Evolutionary conservation across 2,113 vertebrate species (phyloP).

Genomic region (Emydocephalus ijimae): DNA sequence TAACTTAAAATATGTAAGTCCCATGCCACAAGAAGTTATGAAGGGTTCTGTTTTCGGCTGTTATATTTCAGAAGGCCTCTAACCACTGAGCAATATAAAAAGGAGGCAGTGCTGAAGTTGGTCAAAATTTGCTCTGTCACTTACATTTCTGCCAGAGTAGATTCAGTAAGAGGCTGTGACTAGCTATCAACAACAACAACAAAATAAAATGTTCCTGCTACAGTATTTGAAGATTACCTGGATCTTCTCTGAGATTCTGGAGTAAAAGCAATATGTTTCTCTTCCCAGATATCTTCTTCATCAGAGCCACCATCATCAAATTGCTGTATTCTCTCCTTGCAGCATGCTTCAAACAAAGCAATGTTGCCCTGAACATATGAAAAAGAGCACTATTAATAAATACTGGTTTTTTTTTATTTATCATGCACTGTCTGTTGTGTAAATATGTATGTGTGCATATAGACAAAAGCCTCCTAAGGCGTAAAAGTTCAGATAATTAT

Average conservation of each 20-base stretch:
- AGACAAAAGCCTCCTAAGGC: not conserved
- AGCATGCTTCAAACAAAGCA: conserved; percentile 96
- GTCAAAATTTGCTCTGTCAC: not conserved
- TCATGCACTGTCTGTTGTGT: not conserved
- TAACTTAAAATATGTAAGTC: not conserved
- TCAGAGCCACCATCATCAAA: conserved; percentile 97
- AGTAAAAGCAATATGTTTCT: conserved; percentile 90
- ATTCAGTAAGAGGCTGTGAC: not conserved
- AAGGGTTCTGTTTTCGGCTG: not conserved
- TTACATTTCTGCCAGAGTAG: not conserved
- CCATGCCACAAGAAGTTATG: not conserved
- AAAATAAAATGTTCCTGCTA: not conserved
- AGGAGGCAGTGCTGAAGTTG: not conserved
- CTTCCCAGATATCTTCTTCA: conserved; percentile 99
- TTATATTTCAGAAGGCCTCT: not conserved
- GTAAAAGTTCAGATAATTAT: not conserved
- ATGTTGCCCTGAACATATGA: conserved; percentile 83
- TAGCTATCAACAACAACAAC: not conserved
- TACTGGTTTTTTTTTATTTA: not conserved
- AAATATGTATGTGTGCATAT: not conserved
- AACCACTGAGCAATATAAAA: not conserved
- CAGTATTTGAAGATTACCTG: conserved; percentile 68
- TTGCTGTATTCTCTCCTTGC: conserved; percentile 97
- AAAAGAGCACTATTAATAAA: not conserved
- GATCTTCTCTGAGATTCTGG: conserved; percentile 90